Evolutionary conservation across 2,113 vertebrate species (phyloP), one percentile per base, ranked within the genome.

Genomic region (Maccullochella peelii): DNA sequence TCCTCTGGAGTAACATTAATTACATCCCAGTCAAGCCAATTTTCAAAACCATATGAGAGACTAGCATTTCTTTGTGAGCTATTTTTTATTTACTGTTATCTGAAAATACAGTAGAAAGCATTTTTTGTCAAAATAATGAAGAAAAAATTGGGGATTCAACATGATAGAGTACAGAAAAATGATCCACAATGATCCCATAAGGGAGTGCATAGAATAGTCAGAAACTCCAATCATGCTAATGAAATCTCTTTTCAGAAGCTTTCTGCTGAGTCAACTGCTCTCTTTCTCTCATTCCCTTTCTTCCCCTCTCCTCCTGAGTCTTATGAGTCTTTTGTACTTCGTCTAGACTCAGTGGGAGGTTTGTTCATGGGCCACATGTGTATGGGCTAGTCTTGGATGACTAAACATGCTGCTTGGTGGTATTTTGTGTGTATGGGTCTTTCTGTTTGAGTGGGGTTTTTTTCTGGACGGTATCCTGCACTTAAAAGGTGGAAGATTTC

Each of bases 261-360:
- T 44, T 75, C 47, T 68, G 77, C 38, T 40, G 66, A 83, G 6
- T 77, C 61, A 68, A 1, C 55, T 15, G 4, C 20, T 58, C 15
- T 11, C 10, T 36, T 33, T 54, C 20, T 21, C 50, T 72, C 12
- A 27, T 47, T 27, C 33, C 5, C 11, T 33, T 49, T 30, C 18
- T 47, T 36, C 9, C 2, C 23, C 4, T 36, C 15, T 49, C 47
- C 25, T 66, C 30, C 52, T 0, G 4, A 66, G 20, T n/a, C 23
- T 36, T 15, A 1, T 55, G 6, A 38, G 7, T 49, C 18, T 59
- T 30, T 25, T 10, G 7, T 40, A 3, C 40, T 59, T 20, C 3
- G 1, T 40, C 63, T 23, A 8, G 20, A 30, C 42, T 33, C 55
- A 65, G 5, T 27, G 8, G 36, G 40, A 73, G 38, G n/a, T 73